Evolutionary conservation across 2,888 invertebrate species (phyloP), one percentile per base, ranked within the genome.

Genomic region (Xestobium rufovillosum): DNA sequence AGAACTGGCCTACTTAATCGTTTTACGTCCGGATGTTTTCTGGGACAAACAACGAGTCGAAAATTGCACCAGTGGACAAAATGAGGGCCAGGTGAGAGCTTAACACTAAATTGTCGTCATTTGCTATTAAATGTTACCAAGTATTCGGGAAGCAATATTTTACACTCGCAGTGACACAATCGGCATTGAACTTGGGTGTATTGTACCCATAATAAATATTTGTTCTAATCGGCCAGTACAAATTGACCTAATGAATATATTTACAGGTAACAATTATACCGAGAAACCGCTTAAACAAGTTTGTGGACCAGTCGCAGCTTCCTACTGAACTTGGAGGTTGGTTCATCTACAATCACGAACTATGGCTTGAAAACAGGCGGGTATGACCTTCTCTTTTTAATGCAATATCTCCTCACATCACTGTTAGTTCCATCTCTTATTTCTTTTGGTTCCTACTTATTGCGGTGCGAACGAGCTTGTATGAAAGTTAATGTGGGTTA

Each of bases 331-430:
- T 87, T 44, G 82, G 81, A 39, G 87, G 87, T 35, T 73, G 71
- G 39, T 73, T 81, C 59, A 65, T 70, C 40, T 85, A 83, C 65
- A 75, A 81, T 60, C 83, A 84, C 59, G 71, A 74, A 35, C 70
- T 72, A 48, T 88, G 88, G 88, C 72, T 84, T 48, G 75, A 80
- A 51, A 80, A 76, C 58, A 72, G 85, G 65, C 70, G 82, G 70
- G 87, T 86, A 67, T 67, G 72, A 60, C 44, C 31, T n/a, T 36
- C 25, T 29, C 27, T 30, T 38, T 42, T 25, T 19, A 19, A n/a
- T n/a, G n/a, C n/a, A n/a, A n/a, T n/a, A n/a, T n/a, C n/a, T 23
- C 23, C n/a, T 23, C 23, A 23, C 11, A 10, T 6, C 10, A 27
- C 11, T n/a, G 28, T 27, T 27, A 11, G 11, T n/a, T n/a, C 6